Percentiles rank a stretch among this genome's conserved stretches.
Evolutionary conservation across 2,888 invertebrate genomes (phyloP).

Genomic region (Zygaena filipendulae): DNA sequence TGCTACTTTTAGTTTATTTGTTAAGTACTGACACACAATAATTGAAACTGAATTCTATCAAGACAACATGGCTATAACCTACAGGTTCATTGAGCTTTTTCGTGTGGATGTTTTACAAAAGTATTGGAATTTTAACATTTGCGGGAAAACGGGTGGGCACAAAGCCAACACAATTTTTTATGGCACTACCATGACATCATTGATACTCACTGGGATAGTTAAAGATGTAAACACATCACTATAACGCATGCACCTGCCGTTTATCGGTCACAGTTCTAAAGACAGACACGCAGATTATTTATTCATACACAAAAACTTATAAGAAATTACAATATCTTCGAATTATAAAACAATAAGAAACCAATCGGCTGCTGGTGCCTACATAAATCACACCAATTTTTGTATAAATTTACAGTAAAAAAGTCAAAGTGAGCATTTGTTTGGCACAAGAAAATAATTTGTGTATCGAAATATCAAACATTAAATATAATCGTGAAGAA

Average conservation of each 20-base stretch:
- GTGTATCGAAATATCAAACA: too few species aligned
- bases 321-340: too few species aligned
- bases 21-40: too few species aligned
- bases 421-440: slow-evolving; percentile 24
- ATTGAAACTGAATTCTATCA: too few species aligned
- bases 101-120: slow-evolving; percentile 47
- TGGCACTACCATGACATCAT: slow-evolving; percentile 62
- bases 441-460: too few species aligned
- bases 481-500: too few species aligned
- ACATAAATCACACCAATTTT: slow-evolving; percentile 40
- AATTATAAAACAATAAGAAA: too few species aligned
- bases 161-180: slow-evolving; percentile 64
- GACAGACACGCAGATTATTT: slow-evolving; percentile 29
- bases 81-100: slow-evolving; percentile 42
- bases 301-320: slow-evolving; percentile 24
- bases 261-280: too few species aligned
- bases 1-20: too few species aligned
- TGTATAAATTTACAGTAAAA: slow-evolving; percentile 16
- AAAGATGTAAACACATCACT: slow-evolving; percentile 65
- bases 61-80: slow-evolving; percentile 45
- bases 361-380: too few species aligned
- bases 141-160: slow-evolving; percentile 64
- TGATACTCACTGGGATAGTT: slow-evolving; percentile 58
- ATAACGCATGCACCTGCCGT: too few species aligned
- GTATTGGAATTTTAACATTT: slow-evolving; percentile 41